A percentile compares a stretch with the other conserved stretches of the same genome.
Conservation (phyloP, 2,888 invertebrate species). For the Ennomos quercinarius region DNA sequence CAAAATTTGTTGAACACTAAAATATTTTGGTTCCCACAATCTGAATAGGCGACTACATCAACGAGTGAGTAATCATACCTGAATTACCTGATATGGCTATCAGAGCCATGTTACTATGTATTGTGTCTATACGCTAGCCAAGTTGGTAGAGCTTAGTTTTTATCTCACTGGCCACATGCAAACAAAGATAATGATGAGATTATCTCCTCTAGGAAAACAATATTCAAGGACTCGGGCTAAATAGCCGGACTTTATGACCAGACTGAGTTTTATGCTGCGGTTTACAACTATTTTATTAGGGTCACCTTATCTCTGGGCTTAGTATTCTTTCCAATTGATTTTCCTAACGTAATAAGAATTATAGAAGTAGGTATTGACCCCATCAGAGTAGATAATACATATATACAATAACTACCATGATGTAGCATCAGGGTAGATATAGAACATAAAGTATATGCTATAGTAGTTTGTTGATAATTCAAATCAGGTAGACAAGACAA, state of each 20-base stretch:
- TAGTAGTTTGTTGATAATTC: too few species aligned
- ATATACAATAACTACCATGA: too few species aligned
- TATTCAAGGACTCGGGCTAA: conserved; percentile 28
- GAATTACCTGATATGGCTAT: conserved; percentile 26
- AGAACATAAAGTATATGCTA: too few species aligned
- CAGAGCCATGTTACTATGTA: conserved; percentile 12
- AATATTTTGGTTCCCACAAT: neutral
- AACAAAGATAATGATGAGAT: conserved; percentile 36
- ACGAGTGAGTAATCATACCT: conserved; percentile 6
- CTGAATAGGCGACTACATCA: neutral
- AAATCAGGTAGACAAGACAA: neutral
- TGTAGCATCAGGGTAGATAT: too few species aligned
- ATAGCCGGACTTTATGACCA: conserved; percentile 25
- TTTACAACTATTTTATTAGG: conserved; percentile 22
- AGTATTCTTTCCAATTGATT: conserved; percentile 11
- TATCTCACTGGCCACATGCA: conserved; percentile 34
- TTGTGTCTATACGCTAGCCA: conserved; percentile 23
- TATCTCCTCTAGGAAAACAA: conserved; percentile 31
- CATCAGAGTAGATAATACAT: too few species aligned
- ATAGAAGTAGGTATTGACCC: neutral
- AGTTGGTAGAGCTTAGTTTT: conserved; percentile 36
- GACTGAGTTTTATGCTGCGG: conserved; percentile 14
- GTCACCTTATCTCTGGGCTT: conserved; percentile 14
- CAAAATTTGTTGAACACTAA: too few species aligned
- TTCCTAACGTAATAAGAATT: neutral